phyloP scores from a whole-genome alignment of 2,113 vertebrate genomes.

The Tachycineta bicolor region DNA sequence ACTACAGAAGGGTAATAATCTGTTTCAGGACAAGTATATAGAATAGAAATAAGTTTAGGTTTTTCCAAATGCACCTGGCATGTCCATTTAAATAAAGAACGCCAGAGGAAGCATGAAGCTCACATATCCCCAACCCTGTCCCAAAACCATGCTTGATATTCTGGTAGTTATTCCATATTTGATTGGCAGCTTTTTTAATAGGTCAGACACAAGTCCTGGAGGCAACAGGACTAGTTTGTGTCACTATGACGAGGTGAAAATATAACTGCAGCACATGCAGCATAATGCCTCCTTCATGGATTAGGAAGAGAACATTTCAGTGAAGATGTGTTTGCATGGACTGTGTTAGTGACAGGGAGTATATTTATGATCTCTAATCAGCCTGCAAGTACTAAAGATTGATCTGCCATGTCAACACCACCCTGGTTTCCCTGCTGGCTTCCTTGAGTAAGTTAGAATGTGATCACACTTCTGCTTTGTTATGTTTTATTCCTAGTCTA shows the following conservation, averaged over 20 bases:
- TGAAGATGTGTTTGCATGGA: background rate
- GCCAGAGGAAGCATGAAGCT: constrained; percentile 28
- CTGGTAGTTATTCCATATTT: constrained; percentile 5
- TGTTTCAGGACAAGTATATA: background rate
- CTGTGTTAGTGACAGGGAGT: background rate
- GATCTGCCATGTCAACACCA: background rate
- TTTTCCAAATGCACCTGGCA: constrained; percentile 45
- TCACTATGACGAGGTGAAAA: background rate
- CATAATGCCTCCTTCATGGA: background rate
- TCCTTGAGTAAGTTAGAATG: background rate
- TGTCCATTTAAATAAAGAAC: constrained; percentile 12
- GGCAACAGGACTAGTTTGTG: background rate
- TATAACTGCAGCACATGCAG: background rate
- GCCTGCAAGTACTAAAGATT: background rate
- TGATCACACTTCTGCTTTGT: background rate
- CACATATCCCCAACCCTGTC: background rate
- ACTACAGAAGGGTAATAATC: background rate
- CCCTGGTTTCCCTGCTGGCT: background rate
- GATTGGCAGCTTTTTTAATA: constrained; percentile 19
- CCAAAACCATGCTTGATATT: background rate
- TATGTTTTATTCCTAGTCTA: background rate
- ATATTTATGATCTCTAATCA: background rate
- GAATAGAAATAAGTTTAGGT: constrained; percentile 28
- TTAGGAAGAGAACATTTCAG: background rate
- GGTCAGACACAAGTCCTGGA: background rate